phyloP scores from a whole-genome alignment of 37 sponge, comb jelly and placozoan genomes.

The Mnemiopsis leidyi region DNA sequence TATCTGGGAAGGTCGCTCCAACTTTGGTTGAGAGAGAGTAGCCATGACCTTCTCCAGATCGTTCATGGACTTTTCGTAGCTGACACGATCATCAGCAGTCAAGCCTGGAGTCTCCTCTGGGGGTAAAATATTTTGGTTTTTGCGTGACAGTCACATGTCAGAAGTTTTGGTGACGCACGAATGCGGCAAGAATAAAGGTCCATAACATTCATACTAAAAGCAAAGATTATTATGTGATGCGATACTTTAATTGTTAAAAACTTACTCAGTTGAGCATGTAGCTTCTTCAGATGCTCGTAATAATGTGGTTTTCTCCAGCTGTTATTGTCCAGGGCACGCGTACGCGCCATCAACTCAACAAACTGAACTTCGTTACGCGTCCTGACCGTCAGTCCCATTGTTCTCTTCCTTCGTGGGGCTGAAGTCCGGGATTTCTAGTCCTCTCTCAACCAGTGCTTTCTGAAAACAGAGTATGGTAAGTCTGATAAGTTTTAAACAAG shows the following conservation, averaged over 20 bases:
- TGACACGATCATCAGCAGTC: slow-evolving; percentile 44
- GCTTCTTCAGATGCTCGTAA: slow-evolving; percentile 63
- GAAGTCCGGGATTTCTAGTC: slow-evolving; percentile 15
- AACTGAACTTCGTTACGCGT: slow-evolving; percentile 45
- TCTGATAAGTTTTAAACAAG: slow-evolving; percentile 77
- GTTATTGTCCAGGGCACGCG: background rate
- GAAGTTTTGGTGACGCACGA: too few species aligned
- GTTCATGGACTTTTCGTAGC: slow-evolving; percentile 22
- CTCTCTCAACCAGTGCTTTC: slow-evolving; percentile 29
- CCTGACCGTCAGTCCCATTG: slow-evolving; percentile 4
- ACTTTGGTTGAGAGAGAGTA: background rate
- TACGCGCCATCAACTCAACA: background rate
- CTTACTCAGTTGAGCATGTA: background rate
- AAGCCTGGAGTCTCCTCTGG: slow-evolving; percentile 32
- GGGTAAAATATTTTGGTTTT: too few species aligned
- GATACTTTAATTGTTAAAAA: too few species aligned
- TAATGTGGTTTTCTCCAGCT: slow-evolving; percentile 61
- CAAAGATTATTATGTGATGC: too few species aligned
- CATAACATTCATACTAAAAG: too few species aligned
- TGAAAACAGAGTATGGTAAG: slow-evolving; percentile 19
- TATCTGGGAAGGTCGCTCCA: slow-evolving; percentile 23
- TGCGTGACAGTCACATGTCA: too few species aligned
- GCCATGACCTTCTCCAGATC: slow-evolving; percentile 8
- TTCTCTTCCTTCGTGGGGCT: background rate
- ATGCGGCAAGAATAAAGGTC: too few species aligned